Conservation (phyloP, 2,113 vertebrate species). For the Embiotoca jacksoni region DNA sequence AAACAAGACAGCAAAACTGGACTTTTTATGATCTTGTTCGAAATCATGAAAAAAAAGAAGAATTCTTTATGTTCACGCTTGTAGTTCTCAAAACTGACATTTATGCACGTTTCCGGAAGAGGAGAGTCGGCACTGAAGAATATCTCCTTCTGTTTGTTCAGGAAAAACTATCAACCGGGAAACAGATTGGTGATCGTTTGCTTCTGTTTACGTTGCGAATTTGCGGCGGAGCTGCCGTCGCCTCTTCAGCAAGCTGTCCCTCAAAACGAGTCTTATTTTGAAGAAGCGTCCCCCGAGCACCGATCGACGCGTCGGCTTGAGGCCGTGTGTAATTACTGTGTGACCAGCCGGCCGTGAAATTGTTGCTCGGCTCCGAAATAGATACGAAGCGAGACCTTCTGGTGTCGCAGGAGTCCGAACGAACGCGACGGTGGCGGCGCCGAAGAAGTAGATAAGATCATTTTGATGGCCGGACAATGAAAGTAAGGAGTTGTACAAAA, state of each 20-base stretch:
- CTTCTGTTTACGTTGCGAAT: constrained; percentile 9
- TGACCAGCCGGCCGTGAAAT: constrained; percentile 74
- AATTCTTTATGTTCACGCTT: background rate
- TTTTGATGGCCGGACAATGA: constrained; percentile 7
- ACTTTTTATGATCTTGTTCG: background rate
- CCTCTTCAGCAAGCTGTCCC: constrained; percentile 45
- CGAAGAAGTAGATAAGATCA: constrained; percentile 14
- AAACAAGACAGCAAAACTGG: too few species aligned
- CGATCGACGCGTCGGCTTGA: constrained; percentile 64
- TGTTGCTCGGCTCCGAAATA: constrained; percentile 74
- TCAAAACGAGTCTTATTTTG: constrained; percentile 64
- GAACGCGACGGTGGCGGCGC: constrained; percentile 13
- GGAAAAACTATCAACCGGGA: background rate
- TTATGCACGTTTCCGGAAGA: background rate
- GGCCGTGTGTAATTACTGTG: constrained; percentile 71
- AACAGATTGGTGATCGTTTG: constrained; percentile 7
- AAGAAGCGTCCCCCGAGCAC: constrained; percentile 33
- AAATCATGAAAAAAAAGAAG: too few species aligned
- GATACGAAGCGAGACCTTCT: constrained; percentile 54
- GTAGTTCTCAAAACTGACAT: background rate
- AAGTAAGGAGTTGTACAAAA: background rate
- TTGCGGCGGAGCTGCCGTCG: constrained; percentile 22
- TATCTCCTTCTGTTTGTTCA: background rate
- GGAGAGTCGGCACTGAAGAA: background rate
- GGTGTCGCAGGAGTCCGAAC: constrained; percentile 26